A percentile compares a stretch with the other conserved stretches of the same genome.
These are phyloP conservation scores for Leiothrix lutea DNA, from an alignment of 2,113 vertebrate genomes.

Conservation along the genomic window DNA sequence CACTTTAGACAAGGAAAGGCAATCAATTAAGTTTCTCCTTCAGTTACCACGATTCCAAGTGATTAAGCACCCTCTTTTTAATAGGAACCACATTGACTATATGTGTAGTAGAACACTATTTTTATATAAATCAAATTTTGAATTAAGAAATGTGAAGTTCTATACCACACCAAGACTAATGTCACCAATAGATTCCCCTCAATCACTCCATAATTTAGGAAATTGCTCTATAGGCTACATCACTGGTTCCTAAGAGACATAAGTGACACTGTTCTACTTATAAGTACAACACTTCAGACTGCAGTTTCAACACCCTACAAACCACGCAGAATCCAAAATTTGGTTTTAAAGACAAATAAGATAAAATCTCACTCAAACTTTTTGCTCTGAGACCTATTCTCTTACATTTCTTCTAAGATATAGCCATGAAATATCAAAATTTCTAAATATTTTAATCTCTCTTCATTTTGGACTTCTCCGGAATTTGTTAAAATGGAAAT, in stretches of 20 bases:
- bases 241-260: background rate
- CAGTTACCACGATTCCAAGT: background rate
- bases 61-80: background rate
- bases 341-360: background rate
- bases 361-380: background rate
- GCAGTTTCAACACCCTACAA: background rate
- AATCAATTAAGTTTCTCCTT: background rate
- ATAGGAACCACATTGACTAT: background rate
- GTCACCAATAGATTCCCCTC: background rate
- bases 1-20: background rate
- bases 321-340: background rate
- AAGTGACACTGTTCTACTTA: background rate
- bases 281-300: background rate
- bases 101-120: background rate
- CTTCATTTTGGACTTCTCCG: background rate
- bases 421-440: background rate
- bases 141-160: background rate
- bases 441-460: background rate
- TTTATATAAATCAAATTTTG: background rate
- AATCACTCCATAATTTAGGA: background rate
- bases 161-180: background rate
- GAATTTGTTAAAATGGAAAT: background rate
- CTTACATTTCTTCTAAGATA: background rate
- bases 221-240: background rate
- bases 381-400: background rate